Base-by-base conservation (phyloP, 2,888 invertebrate species). In the Tachina grossa region DNA sequence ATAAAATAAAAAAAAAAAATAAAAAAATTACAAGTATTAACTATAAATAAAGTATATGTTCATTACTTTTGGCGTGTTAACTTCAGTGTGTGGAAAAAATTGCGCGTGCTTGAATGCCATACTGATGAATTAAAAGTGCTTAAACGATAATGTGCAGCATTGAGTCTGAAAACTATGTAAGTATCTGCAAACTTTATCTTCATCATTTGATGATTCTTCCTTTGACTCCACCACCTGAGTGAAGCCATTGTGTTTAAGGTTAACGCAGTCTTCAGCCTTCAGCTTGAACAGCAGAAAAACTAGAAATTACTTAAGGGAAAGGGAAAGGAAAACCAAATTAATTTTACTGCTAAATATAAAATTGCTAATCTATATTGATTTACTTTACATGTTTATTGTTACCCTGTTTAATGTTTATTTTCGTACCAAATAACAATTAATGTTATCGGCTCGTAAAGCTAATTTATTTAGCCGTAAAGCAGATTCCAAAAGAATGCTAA, bases 351-450 rank as follows among this genome's bases (percentile, higher is more conserved):
- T 79, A 63, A 63, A 63, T 63, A 71, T 79, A 71, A 79, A 63
- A 63, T 69, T 63, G 63, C 63, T 61, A 78, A 71, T 78, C 78
- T 61, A 45, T 53, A 71, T 63, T 59, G 66, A 69, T 63, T 61
- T 45, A 61, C 31, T 41, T 39, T 71, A 79, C 61, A 53, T 79
- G 69, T 79, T 71, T 45, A 45, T 53, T 71, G 71, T 55, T 69
- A 61, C 41, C 39, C 14, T 47, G 31, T 53, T 63, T n/a, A 55
- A 39, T 45, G 53, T 49, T 22, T 43, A 59, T 49, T 69, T 63
- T 45, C 45, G 55, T 47, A 43, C 19, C 45, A 79, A 71, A 57
- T 19, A 53, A 47, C 31, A 63, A 63, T 78, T 69, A 69, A 78
- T 69, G 1, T 19, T 55, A 43, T 55, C 22, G 31, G 51, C 6